phyloP scores from a whole-genome alignment of 2,113 vertebrate genomes.

The Neolamprologus tretocephalus region DNA sequence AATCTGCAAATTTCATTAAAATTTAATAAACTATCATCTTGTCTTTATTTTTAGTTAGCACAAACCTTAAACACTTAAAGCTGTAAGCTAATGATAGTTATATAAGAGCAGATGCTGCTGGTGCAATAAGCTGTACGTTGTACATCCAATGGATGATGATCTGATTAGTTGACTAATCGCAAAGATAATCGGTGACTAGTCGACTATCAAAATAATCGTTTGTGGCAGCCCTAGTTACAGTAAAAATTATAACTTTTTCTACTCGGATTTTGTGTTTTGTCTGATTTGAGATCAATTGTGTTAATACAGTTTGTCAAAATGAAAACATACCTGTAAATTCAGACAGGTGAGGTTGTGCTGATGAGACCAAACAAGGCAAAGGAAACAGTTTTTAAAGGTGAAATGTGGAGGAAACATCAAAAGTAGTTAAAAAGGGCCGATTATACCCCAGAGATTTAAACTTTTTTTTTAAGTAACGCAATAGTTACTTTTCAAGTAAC shows the following conservation, averaged over 20 bases:
- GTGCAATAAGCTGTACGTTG: rapidly evolving
- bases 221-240: background rate
- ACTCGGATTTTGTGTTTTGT: rapidly evolving
- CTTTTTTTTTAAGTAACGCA: rapidly evolving
- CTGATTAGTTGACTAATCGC: rapidly evolving
- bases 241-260: rapidly evolving
- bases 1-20: no score
- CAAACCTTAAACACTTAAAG: no score
- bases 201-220: no score
- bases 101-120: no score
- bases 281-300: background rate
- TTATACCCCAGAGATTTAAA: no score
- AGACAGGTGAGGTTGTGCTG: rapidly evolving
- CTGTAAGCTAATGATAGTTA: no score
- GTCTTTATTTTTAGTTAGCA: no score
- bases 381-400: background rate
- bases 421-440: no score
- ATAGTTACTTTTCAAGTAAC: background rate
- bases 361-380: rapidly evolving
- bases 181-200: no score
- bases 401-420: background rate
- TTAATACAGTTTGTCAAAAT: rapidly evolving
- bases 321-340: rapidly evolving
- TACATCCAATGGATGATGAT: no score
- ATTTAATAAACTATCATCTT: no score